Conservation (phyloP, 2,113 vertebrate genomes). For the Eretmochelys imbricata region DNA sequence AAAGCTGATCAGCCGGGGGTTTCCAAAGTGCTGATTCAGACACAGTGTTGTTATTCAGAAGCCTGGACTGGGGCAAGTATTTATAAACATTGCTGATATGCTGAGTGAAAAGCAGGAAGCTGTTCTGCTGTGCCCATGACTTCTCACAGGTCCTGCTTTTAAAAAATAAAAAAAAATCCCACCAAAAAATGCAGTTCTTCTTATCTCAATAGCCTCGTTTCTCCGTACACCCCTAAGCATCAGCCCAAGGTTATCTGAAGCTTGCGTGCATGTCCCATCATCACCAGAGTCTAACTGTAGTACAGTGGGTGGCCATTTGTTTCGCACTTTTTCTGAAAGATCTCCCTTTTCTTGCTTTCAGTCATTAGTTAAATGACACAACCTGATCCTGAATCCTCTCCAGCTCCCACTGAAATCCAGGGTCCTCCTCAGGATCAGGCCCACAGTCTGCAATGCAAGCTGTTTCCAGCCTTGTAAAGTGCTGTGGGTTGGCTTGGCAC, state of each 20-base stretch:
- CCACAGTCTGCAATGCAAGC: neutral
- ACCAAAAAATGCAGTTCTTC: neutral
- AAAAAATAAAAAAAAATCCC: no score
- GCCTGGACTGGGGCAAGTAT: neutral
- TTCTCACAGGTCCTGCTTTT: neutral
- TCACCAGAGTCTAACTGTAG: neutral
- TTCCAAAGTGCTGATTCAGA: neutral
- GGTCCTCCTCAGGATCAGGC: neutral
- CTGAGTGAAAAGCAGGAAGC: neutral
- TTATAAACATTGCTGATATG: neutral
- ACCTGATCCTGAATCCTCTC: rapidly evolving
- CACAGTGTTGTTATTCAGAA: neutral
- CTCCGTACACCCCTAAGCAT: neutral
- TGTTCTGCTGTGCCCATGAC: neutral
- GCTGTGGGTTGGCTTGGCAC: neutral
- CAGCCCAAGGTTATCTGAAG: neutral
- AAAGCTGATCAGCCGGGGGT: neutral
- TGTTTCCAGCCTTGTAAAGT: neutral
- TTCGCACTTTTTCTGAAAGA: neutral
- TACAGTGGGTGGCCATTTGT: neutral
- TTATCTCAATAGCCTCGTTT: neutral
- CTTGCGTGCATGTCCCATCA: neutral
- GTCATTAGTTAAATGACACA: neutral
- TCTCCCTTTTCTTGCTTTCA: neutral
- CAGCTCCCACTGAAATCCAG: neutral